Base-by-base conservation (phyloP, 1,140 invertebrate species). In the Drosophila takahashii region DNA sequence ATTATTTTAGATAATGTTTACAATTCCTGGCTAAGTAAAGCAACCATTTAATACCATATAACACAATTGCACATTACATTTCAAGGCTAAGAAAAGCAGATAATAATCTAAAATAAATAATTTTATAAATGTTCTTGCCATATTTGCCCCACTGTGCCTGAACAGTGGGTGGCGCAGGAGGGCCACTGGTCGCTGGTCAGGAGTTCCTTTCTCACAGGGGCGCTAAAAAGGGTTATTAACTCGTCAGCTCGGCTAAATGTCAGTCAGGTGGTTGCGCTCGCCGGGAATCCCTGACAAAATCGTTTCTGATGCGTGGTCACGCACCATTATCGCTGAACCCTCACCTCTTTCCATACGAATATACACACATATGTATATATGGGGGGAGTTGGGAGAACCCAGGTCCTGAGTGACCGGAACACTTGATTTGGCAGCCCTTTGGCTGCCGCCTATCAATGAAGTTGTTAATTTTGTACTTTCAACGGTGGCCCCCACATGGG, bases 191-290 rank as follows among this genome's bases (percentile, higher is more conserved):
- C 48, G 18, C 4, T 37, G 66, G 64, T 70, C 65, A 29, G 60
- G 34, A 42, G 45, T 18, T 51, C 18, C 45, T 42, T 42, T 66
- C 62, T 39, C 62, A 44, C 32, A 53, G 42, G 57, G 67, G 57
- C 90, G 90, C 83, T 90, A 91, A 91, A 89, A 91, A 91, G 90
- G 90, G 90, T 91, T 91, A 91, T 91, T 91, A 91, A 91, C 90
- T 91, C 81, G 90, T 91, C 90, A 91, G 85, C 72, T 84, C 51
- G 77, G 37, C 78, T 84, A 84, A 84, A 84, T 84, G 81, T 87
- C 81, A 86, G 83, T 87, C 76, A 87, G 84, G 83, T 89, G 79
- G 76, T 47, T 64, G 36, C 54, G 65, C 58, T 51, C 62, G 53
- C 27, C 39, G 57, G 59, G 70, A 62, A 58, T 81, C 76, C 59